Evolutionary conservation across 2,888 invertebrate species (phyloP), one percentile per base, ranked within the genome.

Genomic region (Calliphora vomitoria): DNA sequence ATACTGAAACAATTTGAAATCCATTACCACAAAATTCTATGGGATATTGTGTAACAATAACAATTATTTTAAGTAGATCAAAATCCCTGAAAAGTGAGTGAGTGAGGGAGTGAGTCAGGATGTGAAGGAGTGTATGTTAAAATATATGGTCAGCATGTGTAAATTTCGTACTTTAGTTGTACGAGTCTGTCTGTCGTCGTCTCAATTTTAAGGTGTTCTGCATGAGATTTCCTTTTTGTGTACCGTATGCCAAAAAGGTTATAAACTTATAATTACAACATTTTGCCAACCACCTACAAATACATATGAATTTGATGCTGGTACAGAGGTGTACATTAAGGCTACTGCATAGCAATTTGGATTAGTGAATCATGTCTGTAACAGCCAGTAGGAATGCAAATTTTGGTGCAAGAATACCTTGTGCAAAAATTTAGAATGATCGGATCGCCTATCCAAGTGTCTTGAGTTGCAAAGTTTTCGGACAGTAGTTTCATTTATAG

Each of bases 21-120:
- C 41, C 6, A 79, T 79, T 35, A 79, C 68, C 55, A 79, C 79
- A 79, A 60, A 68, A 69, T 69, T 41, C n/a, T 35, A 38, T 58
- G n/a, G 35, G 47, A 60, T 44, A 60, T 62, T 69, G 25, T 71
- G 20, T 50, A 69, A 71, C 68, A 80, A 80, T 80, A 71, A 71
- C 50, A 71, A 80, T 80, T 80, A 69, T 71, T 80, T 69, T 71
- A 71, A 80, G 69, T 62, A 60, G 18, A 60, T 47, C 41, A 71
- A 62, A 47, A 69, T 79, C 69, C 79, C 47, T 60, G 60, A 47
- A 47, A 69, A 47, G 3, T 47, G 64, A 8, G 18, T 62, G 35
- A 44, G 44, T 50, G 8, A 55, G 35, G n/a, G 13, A 13, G 31
- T 58, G 58, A 20, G 1, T 15, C 3, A 47, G 6, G 10, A 4